Conservation (phyloP, 2,113 vertebrate species). For the Osmerus mordax region DNA sequence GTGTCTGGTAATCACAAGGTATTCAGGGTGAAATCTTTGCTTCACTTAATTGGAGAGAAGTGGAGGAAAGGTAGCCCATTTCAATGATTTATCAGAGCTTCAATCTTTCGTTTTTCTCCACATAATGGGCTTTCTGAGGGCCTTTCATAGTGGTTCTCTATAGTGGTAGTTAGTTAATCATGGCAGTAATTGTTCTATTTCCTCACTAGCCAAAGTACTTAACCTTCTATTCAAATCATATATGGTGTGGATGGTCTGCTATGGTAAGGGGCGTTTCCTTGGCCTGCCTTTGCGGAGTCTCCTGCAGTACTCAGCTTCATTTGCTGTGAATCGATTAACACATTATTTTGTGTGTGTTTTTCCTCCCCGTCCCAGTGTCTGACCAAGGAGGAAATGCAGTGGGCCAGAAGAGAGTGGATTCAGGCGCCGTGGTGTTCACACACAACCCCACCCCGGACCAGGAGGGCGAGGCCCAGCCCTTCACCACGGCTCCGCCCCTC, state of each 20-base stretch:
- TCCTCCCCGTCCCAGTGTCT: slow-evolving; percentile 21
- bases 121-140: neutral
- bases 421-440: slow-evolving; percentile 36
- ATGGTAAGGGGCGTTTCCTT: neutral
- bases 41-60: slow-evolving; percentile 9
- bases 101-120: neutral
- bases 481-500: slow-evolving; percentile 79
- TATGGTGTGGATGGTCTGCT: slow-evolving; percentile 19
- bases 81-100: slow-evolving; percentile 9
- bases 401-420: slow-evolving; percentile 30
- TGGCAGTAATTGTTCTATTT: slow-evolving; percentile 7
- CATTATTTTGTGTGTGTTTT: slow-evolving; percentile 20
- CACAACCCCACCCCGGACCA: slow-evolving; percentile 50
- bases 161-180: slow-evolving; percentile 12
- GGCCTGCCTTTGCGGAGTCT: slow-evolving; percentile 7
- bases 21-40: slow-evolving; percentile 15
- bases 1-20: slow-evolving; percentile 6
- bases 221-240: slow-evolving; percentile 14
- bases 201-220: slow-evolving; percentile 24
- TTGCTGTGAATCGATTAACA: neutral
- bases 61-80: slow-evolving; percentile 13
- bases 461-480: slow-evolving; percentile 71
- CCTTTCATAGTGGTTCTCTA: slow-evolving; percentile 7
- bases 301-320: neutral
- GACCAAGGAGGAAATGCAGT: slow-evolving; percentile 32